Evolutionary conservation across 37 sponge, comb jelly and placozoan genomes (phyloP), one percentile per base, ranked within the genome.

Genomic region (Crambe crambe): DNA sequence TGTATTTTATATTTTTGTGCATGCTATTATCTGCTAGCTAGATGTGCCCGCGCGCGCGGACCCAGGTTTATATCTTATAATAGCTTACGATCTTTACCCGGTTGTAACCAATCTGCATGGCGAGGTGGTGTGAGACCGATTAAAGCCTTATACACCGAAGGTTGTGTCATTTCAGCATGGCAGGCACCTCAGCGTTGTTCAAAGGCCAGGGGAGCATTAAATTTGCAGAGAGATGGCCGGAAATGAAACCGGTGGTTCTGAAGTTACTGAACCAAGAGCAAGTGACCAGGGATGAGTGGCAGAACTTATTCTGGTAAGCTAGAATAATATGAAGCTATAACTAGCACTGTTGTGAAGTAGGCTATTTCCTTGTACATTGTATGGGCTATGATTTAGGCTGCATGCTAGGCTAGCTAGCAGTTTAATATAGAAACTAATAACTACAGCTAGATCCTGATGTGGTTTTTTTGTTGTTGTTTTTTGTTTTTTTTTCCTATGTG

Each of bases 221-320:
- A 63, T 94, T 94, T 68, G 20, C 80, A 4, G 89, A 84, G 41
- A 78, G 76, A 64, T 94, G 95, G 95, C 90, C 88, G 3, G 58
- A 76, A 20, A 94, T 94, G 91, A 47, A 78, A 37, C 95, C 87
- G 4, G 85, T 87, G 15, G 87, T 89, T 26, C 58, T 90, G 42
- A 90, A 83, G 43, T 78, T 94, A 0, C 72, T 94, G 31, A 90
- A 91, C 38, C 95, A 94, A 62, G 75, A 90, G 72, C 85, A 83
- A n/a, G 87, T 94, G 9, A 83, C 85, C 18, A 44, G 89, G 42
- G 76, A 84, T 26, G 92, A 94, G 39, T 94, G 95, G 95, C 95
- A 94, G 58, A 79, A 94, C 56, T 68, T 94, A 25, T 94, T 94
- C 79, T 90, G 91, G 95, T 94, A 36, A 84, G 85, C 44, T 10